These are phyloP conservation scores for Melanaphis sacchari DNA, from an alignment of 1,140 invertebrate genomes.

Conservation along the genomic window DNA sequence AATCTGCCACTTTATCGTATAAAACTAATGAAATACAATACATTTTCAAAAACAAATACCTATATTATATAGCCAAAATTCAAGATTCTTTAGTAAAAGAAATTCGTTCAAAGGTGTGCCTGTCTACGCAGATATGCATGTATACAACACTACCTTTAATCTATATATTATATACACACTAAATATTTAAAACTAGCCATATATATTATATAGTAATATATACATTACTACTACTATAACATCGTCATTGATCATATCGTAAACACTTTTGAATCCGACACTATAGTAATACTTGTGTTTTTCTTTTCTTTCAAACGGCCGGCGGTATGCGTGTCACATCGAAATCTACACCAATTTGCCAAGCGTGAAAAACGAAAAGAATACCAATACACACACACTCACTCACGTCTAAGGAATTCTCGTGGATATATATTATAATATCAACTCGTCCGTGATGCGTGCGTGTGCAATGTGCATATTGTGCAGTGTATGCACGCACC, in stretches of 20 bases:
- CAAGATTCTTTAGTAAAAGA: no score
- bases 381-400: background rate
- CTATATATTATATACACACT: background rate
- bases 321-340: background rate
- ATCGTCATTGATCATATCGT: background rate
- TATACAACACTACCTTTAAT: no score
- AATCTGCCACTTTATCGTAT: no score
- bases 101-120: no score
- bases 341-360: background rate
- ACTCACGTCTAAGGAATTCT: background rate
- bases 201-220: background rate
- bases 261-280: background rate
- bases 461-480: background rate
- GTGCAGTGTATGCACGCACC: background rate
- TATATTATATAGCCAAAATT: no score
- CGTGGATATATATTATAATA: background rate
- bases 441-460: conserved; percentile 9
- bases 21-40: no score
- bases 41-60: no score
- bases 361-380: conserved; percentile 40
- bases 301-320: background rate
- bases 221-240: background rate
- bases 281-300: background rate
- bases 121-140: no score
- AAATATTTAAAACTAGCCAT: background rate